Conservation (phyloP, 2,888 invertebrate species). For the Drosophila nr. perissopoda region DNA sequence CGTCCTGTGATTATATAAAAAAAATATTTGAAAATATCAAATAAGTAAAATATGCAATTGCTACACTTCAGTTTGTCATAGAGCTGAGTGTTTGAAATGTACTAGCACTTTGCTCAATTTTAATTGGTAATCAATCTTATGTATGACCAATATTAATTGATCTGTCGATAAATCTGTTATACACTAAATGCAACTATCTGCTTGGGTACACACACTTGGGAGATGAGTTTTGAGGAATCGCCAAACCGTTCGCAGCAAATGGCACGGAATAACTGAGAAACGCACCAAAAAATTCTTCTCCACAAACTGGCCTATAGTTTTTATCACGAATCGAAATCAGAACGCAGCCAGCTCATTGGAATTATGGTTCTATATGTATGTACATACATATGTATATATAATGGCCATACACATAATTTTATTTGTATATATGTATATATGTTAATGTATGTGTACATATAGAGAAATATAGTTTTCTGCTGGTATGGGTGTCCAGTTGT, state of each 20-base stretch:
- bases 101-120: not conserved
- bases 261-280: constrained; percentile 83
- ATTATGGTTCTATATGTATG: constrained; percentile 55
- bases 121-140: not conserved
- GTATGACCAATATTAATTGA: not conserved
- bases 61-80: not conserved
- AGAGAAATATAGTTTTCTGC: constrained; percentile 21
- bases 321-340: constrained; percentile 53
- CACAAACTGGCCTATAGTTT: constrained; percentile 70
- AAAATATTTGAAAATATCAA: constrained; percentile 26
- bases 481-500: constrained; percentile 72
- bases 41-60: constrained; percentile 5
- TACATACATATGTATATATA: constrained; percentile 24
- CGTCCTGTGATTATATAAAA: constrained; percentile 40
- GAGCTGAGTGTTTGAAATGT: not conserved
- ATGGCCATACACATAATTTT: constrained; percentile 19
- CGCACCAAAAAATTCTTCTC: constrained; percentile 75
- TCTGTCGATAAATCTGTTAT: not conserved
- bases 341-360: constrained; percentile 60
- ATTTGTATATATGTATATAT: constrained; percentile 9
- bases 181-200: not conserved
- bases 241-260: constrained; percentile 83
- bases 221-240: constrained; percentile 45
- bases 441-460: constrained; percentile 13
- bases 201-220: constrained; percentile 45